phyloP scores from a whole-genome alignment of 2,113 vertebrate genomes.

The Nansenia antarctica region DNA sequence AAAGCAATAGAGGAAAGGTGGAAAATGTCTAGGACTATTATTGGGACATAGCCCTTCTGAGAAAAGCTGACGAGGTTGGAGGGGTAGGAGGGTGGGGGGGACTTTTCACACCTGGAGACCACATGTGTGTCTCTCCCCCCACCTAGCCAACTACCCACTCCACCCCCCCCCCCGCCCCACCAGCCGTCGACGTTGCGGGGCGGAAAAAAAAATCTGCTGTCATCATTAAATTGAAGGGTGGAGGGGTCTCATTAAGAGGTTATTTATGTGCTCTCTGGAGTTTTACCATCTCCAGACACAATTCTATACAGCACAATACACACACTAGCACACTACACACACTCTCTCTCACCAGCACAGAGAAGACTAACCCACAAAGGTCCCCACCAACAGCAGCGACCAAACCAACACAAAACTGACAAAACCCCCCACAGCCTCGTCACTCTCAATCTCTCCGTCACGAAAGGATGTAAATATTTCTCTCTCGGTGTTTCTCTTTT shows the following conservation, averaged over 20 bases:
- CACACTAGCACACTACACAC: constrained; percentile 50
- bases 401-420: too few relatives aligned
- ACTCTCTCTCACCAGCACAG: too few relatives aligned
- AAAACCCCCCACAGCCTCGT: too few relatives aligned
- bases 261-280: constrained; percentile 73
- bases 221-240: constrained; percentile 66
- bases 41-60: constrained; percentile 20
- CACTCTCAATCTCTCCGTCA: constrained; percentile 54
- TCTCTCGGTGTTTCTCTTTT: background rate
- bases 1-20: too few relatives aligned
- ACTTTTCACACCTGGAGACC: constrained; percentile 69
- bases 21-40: constrained; percentile 11
- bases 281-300: constrained; percentile 70
- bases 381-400: too few relatives aligned
- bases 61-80: background rate
- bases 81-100: constrained; percentile 11
- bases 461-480: too few relatives aligned
- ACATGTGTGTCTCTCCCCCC: constrained; percentile 63
- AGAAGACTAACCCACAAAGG: too few relatives aligned
- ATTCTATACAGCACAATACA: constrained; percentile 43
- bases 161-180: constrained; percentile 65
- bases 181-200: constrained; percentile 27
- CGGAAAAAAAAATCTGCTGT: constrained; percentile 38
- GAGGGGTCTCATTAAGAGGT: constrained; percentile 72
- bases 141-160: too few relatives aligned